phyloP scores from a whole-genome alignment of 2,113 vertebrate genomes.

The Microtus oregoni region DNA sequence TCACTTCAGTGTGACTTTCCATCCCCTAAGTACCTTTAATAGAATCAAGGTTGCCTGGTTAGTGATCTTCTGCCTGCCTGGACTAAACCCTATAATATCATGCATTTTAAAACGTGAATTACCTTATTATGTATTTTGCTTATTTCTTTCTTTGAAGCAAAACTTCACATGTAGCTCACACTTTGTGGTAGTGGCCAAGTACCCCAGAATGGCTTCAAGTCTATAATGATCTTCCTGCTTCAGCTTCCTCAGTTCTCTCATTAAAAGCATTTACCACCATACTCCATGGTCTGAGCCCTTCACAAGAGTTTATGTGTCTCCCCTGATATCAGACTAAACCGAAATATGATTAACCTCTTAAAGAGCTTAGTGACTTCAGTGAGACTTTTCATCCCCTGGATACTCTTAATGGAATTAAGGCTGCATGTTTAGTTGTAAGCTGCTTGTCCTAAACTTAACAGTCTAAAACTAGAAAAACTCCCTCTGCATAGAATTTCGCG shows the following conservation, averaged over 20 bases:
- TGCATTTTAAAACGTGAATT: background rate
- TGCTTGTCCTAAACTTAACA: background rate
- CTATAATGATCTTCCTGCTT: background rate
- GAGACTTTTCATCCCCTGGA: background rate
- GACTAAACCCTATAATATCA: background rate
- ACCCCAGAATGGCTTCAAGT: too few relatives aligned
- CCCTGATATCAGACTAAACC: background rate
- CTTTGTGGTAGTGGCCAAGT: background rate
- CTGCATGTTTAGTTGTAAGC: background rate
- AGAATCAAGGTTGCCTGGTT: background rate
- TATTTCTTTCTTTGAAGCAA: background rate
- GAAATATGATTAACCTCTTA: background rate
- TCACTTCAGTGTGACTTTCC: fast-evolving
- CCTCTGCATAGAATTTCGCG: fast-evolving
- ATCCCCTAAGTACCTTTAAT: background rate
- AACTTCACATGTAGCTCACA: background rate
- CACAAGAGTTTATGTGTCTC: background rate
- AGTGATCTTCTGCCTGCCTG: background rate
- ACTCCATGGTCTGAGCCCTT: background rate
- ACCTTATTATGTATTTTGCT: background rate
- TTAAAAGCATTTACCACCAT: background rate
- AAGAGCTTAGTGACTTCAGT: background rate
- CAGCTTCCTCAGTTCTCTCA: background rate
- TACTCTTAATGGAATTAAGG: background rate
- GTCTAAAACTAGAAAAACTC: background rate